Conservation (phyloP, 1,140 invertebrate species). For the Brachystomella parvula region DNA sequence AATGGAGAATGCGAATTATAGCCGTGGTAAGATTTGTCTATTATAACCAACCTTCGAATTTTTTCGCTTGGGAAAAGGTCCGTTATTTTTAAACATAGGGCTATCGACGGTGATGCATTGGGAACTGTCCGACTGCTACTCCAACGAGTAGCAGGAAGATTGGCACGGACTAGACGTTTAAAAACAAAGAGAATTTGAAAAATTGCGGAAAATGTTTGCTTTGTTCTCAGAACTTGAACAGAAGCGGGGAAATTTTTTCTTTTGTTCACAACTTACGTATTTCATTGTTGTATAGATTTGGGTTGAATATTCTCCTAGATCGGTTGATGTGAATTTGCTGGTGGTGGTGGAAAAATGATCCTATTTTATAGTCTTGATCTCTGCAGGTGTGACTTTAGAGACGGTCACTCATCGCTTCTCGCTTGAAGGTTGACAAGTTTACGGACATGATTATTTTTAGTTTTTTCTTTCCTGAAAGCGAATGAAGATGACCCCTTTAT, state of each 20-base stretch:
- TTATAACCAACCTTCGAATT: too few relatives aligned
- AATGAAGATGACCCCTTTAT: conserved; percentile 3
- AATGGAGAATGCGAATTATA: too few relatives aligned
- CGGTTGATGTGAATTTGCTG: background rate
- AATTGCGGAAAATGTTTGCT: background rate
- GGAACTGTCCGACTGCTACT: background rate
- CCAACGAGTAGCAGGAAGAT: background rate
- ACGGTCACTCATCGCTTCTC: too few relatives aligned
- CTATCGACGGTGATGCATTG: too few relatives aligned
- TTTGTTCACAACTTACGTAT: too few relatives aligned
- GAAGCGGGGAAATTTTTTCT: background rate
- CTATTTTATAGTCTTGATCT: background rate
- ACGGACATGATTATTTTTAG: too few relatives aligned
- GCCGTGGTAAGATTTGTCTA: too few relatives aligned
- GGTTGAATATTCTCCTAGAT: background rate
- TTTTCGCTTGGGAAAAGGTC: too few relatives aligned
- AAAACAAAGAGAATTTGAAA: background rate
- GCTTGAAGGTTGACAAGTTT: conserved; percentile 8
- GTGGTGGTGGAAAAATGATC: background rate
- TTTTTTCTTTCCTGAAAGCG: background rate
- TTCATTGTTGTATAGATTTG: background rate
- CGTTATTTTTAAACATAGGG: too few relatives aligned
- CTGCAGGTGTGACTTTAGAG: background rate
- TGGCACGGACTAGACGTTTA: background rate
- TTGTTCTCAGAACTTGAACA: background rate